Percentiles rank a stretch among this genome's conserved stretches.
Conservation (phyloP, 2,113 vertebrate species). For the Chroicocephalus ridibundus region DNA sequence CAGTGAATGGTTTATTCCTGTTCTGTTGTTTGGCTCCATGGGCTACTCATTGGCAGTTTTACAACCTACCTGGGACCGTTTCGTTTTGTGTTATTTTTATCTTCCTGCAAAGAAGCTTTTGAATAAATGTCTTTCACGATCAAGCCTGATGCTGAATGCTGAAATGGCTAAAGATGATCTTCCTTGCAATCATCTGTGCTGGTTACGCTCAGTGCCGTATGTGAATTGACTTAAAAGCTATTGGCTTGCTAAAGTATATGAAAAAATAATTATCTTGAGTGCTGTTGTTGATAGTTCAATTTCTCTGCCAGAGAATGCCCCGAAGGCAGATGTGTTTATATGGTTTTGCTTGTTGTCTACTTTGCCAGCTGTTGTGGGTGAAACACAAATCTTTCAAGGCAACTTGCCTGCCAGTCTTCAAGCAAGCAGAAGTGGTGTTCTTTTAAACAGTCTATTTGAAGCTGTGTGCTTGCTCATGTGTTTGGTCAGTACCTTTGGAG, state of each 20-base stretch:
- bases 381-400: background rate
- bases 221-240: background rate
- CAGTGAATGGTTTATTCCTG: background rate
- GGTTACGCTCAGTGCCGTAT: fast-evolving
- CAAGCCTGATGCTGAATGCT: background rate
- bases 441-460: background rate
- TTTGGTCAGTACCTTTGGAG: background rate
- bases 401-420: background rate
- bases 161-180: background rate
- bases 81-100: background rate
- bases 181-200: background rate
- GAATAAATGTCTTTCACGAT: background rate
- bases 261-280: background rate
- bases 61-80: background rate
- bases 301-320: background rate
- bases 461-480: background rate
- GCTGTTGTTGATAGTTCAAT: background rate
- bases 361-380: background rate
- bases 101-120: background rate
- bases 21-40: background rate
- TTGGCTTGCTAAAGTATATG: background rate
- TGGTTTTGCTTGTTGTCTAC: background rate
- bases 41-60: background rate
- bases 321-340: background rate
- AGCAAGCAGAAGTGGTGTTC: background rate